Evolutionary conservation across 2,113 vertebrate species (phyloP).

Genomic region (Syrmaticus mikado): DNA sequence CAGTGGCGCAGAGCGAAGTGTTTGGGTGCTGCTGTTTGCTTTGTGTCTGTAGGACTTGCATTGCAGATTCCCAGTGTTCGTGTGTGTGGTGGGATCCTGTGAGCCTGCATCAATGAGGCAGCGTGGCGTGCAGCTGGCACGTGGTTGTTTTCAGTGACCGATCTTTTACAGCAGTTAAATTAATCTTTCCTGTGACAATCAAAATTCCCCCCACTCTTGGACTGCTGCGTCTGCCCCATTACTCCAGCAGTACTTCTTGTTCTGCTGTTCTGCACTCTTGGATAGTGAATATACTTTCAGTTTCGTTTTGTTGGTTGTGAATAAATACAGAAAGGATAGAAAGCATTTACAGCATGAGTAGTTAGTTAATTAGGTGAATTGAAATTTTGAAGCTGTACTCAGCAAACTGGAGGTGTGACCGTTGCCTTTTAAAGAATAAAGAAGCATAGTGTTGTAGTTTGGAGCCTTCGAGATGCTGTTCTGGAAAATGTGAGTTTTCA

Average conservation of each 20-base stretch:
- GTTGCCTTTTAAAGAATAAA: background rate
- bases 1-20: accelerated
- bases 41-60: background rate
- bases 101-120: background rate
- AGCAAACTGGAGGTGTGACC: background rate
- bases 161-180: background rate
- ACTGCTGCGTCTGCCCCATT: background rate
- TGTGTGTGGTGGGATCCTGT: background rate
- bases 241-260: background rate
- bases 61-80: background rate
- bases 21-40: background rate
- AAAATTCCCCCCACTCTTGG: background rate
- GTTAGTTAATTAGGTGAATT: background rate
- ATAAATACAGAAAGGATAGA: background rate
- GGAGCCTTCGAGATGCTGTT: background rate
- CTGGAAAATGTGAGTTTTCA: conserved; percentile 23
- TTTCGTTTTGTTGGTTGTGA: conserved; percentile 38
- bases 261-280: background rate
- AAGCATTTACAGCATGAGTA: background rate
- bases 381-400: background rate
- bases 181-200: background rate
- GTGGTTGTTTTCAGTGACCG: background rate
- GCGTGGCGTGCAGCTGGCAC: accelerated
- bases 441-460: background rate
- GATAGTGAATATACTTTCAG: conserved; percentile 8